These are phyloP conservation scores for Peromyscus nudipes DNA, from an alignment of 2,797 vertebrate species.

Conservation along the genomic window DNA sequence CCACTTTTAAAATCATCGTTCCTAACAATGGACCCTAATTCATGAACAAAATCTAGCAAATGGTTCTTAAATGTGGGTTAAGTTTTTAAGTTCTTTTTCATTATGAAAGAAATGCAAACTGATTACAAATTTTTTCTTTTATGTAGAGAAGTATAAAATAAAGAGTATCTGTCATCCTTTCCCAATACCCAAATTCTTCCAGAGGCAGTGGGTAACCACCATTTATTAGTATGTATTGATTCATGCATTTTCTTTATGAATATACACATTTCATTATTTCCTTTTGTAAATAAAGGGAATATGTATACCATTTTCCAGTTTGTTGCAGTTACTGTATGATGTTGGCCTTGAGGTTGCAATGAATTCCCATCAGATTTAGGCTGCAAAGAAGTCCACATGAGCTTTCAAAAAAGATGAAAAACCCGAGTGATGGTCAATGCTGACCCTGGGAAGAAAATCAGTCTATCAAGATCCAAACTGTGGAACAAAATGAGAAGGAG, in stretches of 20 bases:
- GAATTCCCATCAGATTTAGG: background rate
- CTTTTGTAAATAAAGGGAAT: background rate
- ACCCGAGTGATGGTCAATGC: rapidly evolving
- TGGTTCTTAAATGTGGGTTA: background rate
- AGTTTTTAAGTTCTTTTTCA: slow-evolving; percentile 9
- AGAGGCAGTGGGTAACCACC: background rate
- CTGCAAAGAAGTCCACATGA: background rate
- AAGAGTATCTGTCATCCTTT: background rate
- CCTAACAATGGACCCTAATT: background rate
- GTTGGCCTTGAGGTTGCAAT: background rate
- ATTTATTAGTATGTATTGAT: background rate
- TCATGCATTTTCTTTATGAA: background rate
- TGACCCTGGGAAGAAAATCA: background rate
- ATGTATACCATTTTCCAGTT: background rate
- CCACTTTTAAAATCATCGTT: slow-evolving; percentile 2
- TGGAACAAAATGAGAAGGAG: background rate
- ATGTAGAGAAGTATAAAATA: background rate
- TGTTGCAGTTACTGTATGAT: background rate
- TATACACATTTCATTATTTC: background rate
- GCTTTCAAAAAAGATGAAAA: background rate
- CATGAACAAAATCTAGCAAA: background rate
- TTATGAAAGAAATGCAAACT: slow-evolving; percentile 4
- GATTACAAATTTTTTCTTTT: background rate
- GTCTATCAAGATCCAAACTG: background rate
- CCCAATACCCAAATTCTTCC: background rate